These are phyloP conservation scores for Athalia circularis DNA, from an alignment of 2,888 invertebrate species.

Conservation along the genomic window DNA sequence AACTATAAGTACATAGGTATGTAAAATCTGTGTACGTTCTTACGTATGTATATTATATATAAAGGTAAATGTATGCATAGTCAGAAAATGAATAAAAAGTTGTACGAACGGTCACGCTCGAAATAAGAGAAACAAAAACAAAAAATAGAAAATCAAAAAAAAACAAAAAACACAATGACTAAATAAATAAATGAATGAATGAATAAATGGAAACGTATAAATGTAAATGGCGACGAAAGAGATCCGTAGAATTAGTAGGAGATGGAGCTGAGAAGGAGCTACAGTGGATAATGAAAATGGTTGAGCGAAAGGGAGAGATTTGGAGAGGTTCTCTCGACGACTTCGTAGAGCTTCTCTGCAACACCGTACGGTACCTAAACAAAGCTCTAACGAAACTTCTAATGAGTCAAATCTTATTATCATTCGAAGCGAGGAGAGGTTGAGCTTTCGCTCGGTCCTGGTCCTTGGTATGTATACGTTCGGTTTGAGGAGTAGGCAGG, in stretches of 20 bases:
- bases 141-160: too few species aligned
- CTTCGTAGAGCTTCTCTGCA: constrained; percentile 9
- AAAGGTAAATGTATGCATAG: too few species aligned
- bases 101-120: too few species aligned
- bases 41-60: too few species aligned
- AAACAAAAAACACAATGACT: not conserved
- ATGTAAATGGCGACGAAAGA: too few species aligned
- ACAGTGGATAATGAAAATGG: not conserved
- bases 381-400: constrained; percentile 70
- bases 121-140: too few species aligned
- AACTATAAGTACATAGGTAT: too few species aligned
- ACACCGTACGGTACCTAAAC: constrained; percentile 58
- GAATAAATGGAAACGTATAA: too few species aligned
- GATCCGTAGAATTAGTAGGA: constrained; percentile 13
- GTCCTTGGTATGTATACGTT: constrained; percentile 54
- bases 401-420: constrained; percentile 70
- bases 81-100: too few species aligned
- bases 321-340: constrained; percentile 2
- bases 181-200: constrained; percentile 21
- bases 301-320: constrained; percentile 1
- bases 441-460: constrained; percentile 42
- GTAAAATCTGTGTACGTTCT: too few species aligned
- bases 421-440: constrained; percentile 61
- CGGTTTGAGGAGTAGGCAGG: constrained; percentile 57
- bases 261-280: not conserved